Evolutionary conservation across 2,113 vertebrate species (phyloP), one percentile per base, ranked within the genome.

Genomic region (Dendrocopos noguchii): DNA sequence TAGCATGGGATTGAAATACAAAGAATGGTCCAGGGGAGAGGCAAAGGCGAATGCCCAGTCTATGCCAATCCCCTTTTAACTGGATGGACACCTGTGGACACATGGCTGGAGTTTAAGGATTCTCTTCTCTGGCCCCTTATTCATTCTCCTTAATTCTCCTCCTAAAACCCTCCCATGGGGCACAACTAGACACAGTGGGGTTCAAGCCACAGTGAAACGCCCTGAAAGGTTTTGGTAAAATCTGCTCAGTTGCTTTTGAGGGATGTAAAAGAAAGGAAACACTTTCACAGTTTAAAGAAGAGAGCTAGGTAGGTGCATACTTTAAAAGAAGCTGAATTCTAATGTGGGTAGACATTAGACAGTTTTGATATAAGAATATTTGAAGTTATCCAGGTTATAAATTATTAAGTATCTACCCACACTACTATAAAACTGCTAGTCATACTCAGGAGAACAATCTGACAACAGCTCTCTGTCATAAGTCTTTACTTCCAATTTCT

Each of bases 381-480:
- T 84, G 47, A 89, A 84, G n/a, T 60, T 89, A 59, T n/a, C 27
- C 3, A 4, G 25, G 20, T 82, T 89, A 68, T 65, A 87, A 91
- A 84, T 81, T 4, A 89, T 82, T 61, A 91, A 92, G 64, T 87
- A 84, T 55, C 21, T 64, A 92, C 67, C 60, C 89, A 67, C 46
- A 87, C 24, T 42, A 87, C 42, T 59, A 76, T 70, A 36, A 72
- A 87, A 79, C 71, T 82, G 42, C 42, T 90, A 67, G 84, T 70
- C 82, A 77, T 6, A 70, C 2, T 25, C 18, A 85, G 42, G 64
- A 90, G 28, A 87, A 80, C 66, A 91, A 84, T 19, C 67, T 63
- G 81, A 80, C 59, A 92, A 74, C 20, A 80, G 24, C 10, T 91
- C 64, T n/a, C 67, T 76, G 70, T 31, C 4, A 0, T 42, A 46